phyloP scores from a whole-genome alignment of 2,888 invertebrate genomes.

The Tuberolachnus salignus region DNA sequence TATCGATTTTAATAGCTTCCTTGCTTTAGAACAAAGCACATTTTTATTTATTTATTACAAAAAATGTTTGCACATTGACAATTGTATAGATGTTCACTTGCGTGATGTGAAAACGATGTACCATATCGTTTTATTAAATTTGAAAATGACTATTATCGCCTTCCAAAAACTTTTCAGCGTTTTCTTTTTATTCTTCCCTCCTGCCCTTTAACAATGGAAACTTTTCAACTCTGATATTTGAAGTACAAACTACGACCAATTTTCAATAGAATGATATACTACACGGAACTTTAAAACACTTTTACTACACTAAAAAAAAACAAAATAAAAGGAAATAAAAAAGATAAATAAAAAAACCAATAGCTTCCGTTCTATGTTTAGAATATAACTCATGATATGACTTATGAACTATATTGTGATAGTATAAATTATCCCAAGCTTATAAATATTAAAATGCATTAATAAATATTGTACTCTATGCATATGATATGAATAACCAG shows the following conservation, averaged over 20 bases:
- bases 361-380: not conserved
- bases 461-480: too few relatives aligned
- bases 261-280: not conserved
- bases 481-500: too few relatives aligned
- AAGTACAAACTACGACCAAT: constrained; percentile 10
- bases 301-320: not conserved
- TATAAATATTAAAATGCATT: too few relatives aligned
- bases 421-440: too few relatives aligned
- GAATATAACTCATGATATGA: not conserved
- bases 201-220: not conserved
- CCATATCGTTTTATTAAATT: constrained; percentile 4
- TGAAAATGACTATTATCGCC: not conserved
- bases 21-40: too few relatives aligned
- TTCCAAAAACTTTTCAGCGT: not conserved
- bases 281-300: not conserved
- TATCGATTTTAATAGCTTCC: too few relatives aligned
- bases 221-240: constrained; percentile 17
- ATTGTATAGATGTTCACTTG: not conserved
- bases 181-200: not conserved
- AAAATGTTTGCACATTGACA: too few relatives aligned
- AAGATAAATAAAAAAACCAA: not conserved
- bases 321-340: not conserved
- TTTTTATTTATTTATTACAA: not conserved
- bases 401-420: too few relatives aligned
- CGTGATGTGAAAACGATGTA: not conserved